A percentile compares a stretch with the other conserved stretches of the same genome.
phyloP scores from a whole-genome alignment of 2,113 vertebrate genomes.

The Cynocephalus volans region DNA sequence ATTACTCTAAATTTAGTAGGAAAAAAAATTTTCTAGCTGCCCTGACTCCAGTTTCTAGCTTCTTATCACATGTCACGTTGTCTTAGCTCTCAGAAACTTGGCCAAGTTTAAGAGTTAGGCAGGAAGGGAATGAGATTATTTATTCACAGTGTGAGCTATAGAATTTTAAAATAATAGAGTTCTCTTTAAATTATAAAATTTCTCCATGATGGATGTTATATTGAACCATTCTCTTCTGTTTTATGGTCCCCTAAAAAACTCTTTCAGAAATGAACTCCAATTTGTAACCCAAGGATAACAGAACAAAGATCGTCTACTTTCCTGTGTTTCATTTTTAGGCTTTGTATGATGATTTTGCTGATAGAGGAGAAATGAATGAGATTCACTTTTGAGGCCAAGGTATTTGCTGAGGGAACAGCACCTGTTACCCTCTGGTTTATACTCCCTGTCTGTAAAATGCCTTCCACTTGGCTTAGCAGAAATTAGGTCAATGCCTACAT shows the following conservation, averaged over 20 bases:
- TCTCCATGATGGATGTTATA: not conserved
- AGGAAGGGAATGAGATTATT: conserved; percentile 14
- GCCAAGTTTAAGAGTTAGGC: conserved; percentile 38
- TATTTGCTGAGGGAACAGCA: conserved; percentile 29
- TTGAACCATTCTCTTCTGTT: not conserved
- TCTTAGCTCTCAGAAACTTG: conserved; percentile 61
- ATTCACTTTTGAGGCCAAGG: conserved; percentile 50
- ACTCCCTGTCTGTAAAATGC: not conserved
- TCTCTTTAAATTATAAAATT: conserved; percentile 46
- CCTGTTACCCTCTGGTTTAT: not conserved
- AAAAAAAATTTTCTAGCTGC: conserved; percentile 29
- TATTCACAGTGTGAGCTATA: conserved; percentile 59
- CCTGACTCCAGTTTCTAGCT: conserved; percentile 24
- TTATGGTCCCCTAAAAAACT: not conserved
- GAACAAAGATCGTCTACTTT: conserved; percentile 1
- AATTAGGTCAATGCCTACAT: conserved; percentile 55
- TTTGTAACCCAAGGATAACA: conserved; percentile 19
- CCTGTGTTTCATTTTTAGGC: not conserved
- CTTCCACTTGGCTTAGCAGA: conserved; percentile 33
- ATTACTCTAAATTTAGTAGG: not conserved
- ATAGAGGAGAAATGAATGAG: conserved; percentile 37
- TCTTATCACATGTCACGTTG: conserved; percentile 14
- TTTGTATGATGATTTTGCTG: conserved; percentile 29
- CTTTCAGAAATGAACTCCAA: conserved; percentile 35
- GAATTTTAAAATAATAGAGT: conserved; percentile 55